phyloP scores from a whole-genome alignment of 2,797 vertebrate species.

The Serranus cabrilla region DNA sequence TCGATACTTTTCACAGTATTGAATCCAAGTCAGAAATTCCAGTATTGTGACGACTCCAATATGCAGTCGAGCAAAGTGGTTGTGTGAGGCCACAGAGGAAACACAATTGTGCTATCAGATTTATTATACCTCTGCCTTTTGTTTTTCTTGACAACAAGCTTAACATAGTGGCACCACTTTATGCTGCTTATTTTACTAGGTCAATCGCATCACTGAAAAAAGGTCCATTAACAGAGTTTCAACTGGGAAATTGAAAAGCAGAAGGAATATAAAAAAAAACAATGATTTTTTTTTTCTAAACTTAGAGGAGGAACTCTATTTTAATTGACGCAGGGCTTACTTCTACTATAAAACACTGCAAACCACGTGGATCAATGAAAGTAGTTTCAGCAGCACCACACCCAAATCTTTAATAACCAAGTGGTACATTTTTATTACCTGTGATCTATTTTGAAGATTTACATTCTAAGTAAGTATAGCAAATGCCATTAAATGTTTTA shows the following conservation, averaged over 20 bases:
- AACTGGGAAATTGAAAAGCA: no score
- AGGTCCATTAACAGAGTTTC: not conserved
- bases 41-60: no score
- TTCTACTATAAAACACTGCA: not conserved
- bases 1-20: no score
- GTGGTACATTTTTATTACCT: not conserved
- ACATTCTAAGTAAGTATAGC: not conserved
- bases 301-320: not conserved
- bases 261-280: not conserved
- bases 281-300: not conserved
- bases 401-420: not conserved
- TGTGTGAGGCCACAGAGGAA: not conserved
- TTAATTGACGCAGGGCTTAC: not conserved
- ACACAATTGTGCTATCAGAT: not conserved
- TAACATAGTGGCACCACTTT: not conserved
- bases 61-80: not conserved
- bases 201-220: not conserved
- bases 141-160: not conserved
- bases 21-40: no score
- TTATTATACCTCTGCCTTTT: not conserved
- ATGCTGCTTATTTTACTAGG: not conserved
- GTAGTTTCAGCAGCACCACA: not conserved
- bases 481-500: not conserved
- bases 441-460: not conserved
- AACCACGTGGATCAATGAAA: not conserved